phyloP scores from a whole-genome alignment of 1,140 invertebrate genomes.

The Cherax quadricarinatus region DNA sequence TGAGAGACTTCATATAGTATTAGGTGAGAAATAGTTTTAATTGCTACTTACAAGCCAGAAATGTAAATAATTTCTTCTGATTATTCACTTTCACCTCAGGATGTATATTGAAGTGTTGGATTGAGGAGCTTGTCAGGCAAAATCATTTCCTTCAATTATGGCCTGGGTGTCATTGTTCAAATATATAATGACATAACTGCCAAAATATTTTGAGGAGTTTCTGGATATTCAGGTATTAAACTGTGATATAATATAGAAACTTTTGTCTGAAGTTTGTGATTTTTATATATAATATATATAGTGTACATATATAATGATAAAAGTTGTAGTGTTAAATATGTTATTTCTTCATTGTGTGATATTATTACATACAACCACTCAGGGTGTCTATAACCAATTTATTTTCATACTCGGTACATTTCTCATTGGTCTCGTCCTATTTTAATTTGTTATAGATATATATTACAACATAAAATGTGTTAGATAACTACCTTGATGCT shows the following conservation, averaged over 20 bases:
- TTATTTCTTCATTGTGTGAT: slow-evolving; percentile 2
- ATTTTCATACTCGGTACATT: slow-evolving; percentile 1
- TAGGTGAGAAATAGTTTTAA: slow-evolving; percentile 33
- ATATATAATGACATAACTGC: too few relatives aligned
- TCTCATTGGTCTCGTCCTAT: slow-evolving; percentile 8
- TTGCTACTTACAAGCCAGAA: background rate
- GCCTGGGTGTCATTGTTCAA: background rate
- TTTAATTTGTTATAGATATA: slow-evolving; percentile 13
- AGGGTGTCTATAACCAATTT: slow-evolving; percentile 47
- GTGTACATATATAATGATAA: background rate
- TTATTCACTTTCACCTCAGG: slow-evolving; percentile 30
- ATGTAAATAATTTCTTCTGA: slow-evolving; percentile 22
- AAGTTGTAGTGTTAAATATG: background rate
- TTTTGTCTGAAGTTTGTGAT: slow-evolving; percentile 17
- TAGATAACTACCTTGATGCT: slow-evolving; percentile 38
- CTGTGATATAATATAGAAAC: slow-evolving; percentile 51
- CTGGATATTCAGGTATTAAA: slow-evolving; percentile 60
- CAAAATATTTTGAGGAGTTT: background rate
- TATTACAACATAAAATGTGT: background rate
- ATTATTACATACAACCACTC: slow-evolving; percentile 41
- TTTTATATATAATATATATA: slow-evolving; percentile 30
- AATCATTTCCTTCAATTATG: slow-evolving; percentile 11
- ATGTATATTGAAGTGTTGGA: slow-evolving; percentile 15
- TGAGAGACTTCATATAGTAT: slow-evolving; percentile 73
- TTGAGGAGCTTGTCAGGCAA: background rate